Evolutionary conservation across 2,888 invertebrate species (phyloP).

Genomic region (Argyresthia goedartella): DNA sequence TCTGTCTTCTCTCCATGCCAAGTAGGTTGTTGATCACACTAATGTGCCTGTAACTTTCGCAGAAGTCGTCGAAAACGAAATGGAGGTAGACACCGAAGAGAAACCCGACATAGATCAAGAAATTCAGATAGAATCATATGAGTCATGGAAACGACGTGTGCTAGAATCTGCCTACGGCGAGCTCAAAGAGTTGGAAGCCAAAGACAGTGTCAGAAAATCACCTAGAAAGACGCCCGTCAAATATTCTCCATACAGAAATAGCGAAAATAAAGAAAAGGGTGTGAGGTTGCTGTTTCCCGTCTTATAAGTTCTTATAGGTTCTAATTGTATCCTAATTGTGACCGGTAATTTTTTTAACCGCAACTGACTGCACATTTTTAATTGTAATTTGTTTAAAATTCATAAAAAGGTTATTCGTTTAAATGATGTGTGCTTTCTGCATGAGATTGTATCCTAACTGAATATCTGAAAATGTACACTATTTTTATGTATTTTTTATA

Average conservation of each 20-base stretch:
- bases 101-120: slow-evolving; percentile 24
- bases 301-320: neutral
- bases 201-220: slow-evolving; percentile 27
- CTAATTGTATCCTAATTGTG: neutral
- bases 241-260: slow-evolving; percentile 40
- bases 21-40: too few relatives aligned
- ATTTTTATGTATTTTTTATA: neutral
- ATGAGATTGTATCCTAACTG: too few relatives aligned
- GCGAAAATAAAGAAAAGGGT: slow-evolving; percentile 27
- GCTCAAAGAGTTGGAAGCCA: slow-evolving; percentile 21
- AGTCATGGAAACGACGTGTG: slow-evolving; percentile 73
- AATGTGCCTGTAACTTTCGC: too few relatives aligned
- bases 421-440: too few relatives aligned
- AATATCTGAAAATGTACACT: neutral
- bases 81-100: slow-evolving; percentile 29
- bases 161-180: slow-evolving; percentile 57
- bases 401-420: too few relatives aligned
- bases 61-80: slow-evolving; percentile 21
- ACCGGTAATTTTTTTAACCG: too few relatives aligned
- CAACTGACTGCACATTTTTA: too few relatives aligned
- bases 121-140: slow-evolving; percentile 65
- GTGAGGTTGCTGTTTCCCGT: slow-evolving; percentile 43
- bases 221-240: slow-evolving; percentile 47
- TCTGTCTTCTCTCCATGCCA: too few relatives aligned
- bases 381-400: too few relatives aligned